phyloP scores from a whole-genome alignment of 2,797 vertebrate species.

The Phoeniculus purpureus region DNA sequence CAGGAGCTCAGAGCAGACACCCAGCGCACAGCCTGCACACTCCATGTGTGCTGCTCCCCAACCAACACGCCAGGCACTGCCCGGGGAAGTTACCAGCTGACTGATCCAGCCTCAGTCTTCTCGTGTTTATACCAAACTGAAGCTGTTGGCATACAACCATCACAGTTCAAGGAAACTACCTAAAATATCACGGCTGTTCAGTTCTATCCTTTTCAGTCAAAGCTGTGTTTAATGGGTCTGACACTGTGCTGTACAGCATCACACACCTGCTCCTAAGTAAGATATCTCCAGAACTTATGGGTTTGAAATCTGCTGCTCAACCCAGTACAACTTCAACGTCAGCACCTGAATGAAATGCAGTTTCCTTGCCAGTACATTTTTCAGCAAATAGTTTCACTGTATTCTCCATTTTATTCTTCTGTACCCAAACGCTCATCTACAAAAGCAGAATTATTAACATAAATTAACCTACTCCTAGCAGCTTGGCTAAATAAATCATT shows the following conservation, averaged over 20 bases:
- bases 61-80: not conserved
- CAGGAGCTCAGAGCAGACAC: not conserved
- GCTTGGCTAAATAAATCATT: not conserved
- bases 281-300: not conserved
- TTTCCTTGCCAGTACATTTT: not conserved
- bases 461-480: not conserved
- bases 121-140: not conserved
- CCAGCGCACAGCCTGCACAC: not conserved
- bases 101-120: not conserved
- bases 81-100: not conserved
- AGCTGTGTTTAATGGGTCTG: not conserved
- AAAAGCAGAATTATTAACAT: not conserved
- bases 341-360: not conserved
- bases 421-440: not conserved
- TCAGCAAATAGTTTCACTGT: not conserved
- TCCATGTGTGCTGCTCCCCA: not conserved
- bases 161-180: not conserved
- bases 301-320: not conserved
- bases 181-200: constrained; percentile 15
- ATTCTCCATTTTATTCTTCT: not conserved
- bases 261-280: not conserved
- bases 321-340: not conserved
- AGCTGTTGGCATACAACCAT: not conserved
- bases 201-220: not conserved
- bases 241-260: not conserved